Conservation (phyloP, 2,113 vertebrate species). For the Tetrao urogallus region DNA sequence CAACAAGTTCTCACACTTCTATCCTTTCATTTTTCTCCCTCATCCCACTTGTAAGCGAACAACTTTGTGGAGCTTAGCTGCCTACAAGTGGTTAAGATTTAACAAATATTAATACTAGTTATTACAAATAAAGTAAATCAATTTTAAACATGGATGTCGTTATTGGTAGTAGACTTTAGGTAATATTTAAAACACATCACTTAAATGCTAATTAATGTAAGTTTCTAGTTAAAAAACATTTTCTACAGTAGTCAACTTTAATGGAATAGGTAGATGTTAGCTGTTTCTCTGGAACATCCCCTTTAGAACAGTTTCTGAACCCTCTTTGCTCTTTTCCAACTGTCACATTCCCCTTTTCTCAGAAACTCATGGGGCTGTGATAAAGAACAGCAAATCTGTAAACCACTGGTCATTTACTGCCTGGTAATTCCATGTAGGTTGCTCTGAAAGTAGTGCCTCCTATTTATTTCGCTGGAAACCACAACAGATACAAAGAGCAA, state of each 20-base stretch:
- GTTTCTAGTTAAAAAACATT: background rate
- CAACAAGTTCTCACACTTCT: background rate
- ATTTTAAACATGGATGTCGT: background rate
- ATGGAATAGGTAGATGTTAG: background rate
- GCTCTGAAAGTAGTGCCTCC: too few species aligned
- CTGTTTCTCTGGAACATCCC: background rate
- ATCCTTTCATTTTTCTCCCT: background rate
- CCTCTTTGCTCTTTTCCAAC: background rate
- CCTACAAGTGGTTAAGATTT: background rate
- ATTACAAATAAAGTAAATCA: background rate
- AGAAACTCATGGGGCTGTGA: background rate
- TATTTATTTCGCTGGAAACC: too few species aligned
- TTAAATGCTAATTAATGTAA: background rate
- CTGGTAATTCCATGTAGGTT: background rate
- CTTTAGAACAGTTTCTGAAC: background rate
- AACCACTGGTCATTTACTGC: background rate
- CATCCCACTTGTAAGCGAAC: background rate
- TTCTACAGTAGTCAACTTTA: background rate
- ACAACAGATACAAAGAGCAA: too few species aligned
- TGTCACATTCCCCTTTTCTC: background rate
- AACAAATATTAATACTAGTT: background rate
- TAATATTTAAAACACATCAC: background rate
- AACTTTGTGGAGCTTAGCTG: background rate
- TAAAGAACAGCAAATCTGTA: background rate
- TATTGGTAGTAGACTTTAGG: background rate